These are phyloP conservation scores for Coregonus suidteri DNA, from an alignment of 2,797 vertebrate species.

Conservation along the genomic window DNA sequence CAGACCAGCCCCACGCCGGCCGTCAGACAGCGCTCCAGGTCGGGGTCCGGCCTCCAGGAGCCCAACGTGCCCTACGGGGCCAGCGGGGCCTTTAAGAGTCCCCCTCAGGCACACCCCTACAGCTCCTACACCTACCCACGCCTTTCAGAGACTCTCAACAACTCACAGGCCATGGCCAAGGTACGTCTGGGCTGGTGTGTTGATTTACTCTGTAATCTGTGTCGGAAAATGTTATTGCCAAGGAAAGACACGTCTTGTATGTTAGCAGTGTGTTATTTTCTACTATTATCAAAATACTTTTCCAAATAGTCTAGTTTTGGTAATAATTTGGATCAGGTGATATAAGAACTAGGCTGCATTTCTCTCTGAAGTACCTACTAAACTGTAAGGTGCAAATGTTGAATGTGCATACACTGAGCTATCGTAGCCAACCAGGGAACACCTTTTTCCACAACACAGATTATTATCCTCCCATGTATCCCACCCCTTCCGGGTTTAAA, in stretches of 20 bases:
- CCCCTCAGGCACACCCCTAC: constrained; percentile 89
- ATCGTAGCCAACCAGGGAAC: not conserved
- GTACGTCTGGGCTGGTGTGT: constrained; percentile 68
- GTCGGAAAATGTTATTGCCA: not conserved
- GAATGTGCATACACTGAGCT: not conserved
- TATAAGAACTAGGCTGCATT: not conserved
- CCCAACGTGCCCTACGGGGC: constrained; percentile 86
- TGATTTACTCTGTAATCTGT: not conserved
- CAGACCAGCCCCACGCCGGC: constrained; percentile 91
- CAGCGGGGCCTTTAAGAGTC: constrained; percentile 85
- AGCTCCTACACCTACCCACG: constrained; percentile 97
- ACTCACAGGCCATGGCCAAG: constrained; percentile 86
- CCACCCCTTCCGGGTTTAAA: not conserved
- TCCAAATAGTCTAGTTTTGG: too few species aligned
- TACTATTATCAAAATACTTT: not conserved
- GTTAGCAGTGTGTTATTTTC: not conserved
- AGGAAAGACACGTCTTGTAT: too few species aligned
- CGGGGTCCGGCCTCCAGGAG: constrained; percentile 94
- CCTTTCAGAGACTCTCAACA: constrained; percentile 84
- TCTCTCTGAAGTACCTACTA: not conserved
- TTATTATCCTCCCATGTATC: not conserved
- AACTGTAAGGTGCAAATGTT: not conserved
- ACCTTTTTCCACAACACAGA: not conserved
- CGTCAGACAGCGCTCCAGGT: constrained; percentile 92
- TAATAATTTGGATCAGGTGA: too few species aligned